These are phyloP conservation scores for Agrochola lychnidis DNA, from an alignment of 2,888 invertebrate species.

Conservation along the genomic window DNA sequence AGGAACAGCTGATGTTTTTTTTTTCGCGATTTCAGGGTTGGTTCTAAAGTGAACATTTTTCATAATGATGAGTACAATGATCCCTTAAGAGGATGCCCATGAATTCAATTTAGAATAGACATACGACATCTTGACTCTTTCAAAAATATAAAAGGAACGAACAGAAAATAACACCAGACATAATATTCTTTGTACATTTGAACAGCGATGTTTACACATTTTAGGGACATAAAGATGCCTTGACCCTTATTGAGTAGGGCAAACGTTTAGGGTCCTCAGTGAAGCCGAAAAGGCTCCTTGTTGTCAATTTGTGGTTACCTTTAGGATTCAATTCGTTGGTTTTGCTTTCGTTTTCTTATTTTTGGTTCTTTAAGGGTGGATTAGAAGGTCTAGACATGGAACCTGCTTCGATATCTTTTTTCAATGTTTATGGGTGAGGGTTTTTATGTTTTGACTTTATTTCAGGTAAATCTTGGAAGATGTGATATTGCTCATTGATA, in stretches of 20 bases:
- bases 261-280: slow-evolving; percentile 41
- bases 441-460: not conserved
- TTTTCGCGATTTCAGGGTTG: too few relatives aligned
- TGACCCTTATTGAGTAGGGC: slow-evolving; percentile 41
- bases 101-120: not conserved
- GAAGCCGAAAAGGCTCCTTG: slow-evolving; percentile 53
- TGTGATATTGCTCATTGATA: too few relatives aligned
- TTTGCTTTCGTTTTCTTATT: slow-evolving; percentile 42
- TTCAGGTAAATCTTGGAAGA: too few relatives aligned
- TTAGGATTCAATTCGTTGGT: slow-evolving; percentile 44
- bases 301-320: slow-evolving; percentile 60
- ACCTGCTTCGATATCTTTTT: not conserved
- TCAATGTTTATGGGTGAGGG: not conserved
- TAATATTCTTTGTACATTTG: slow-evolving; percentile 8
- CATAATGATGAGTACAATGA: too few relatives aligned
- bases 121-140: too few relatives aligned
- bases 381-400: slow-evolving; percentile 5
- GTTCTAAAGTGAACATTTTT: too few relatives aligned
- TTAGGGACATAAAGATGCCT: slow-evolving; percentile 23
- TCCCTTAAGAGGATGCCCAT: too few relatives aligned
- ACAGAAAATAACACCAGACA: not conserved
- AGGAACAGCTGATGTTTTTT: too few relatives aligned
- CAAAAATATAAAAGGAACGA: not conserved
- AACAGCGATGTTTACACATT: slow-evolving; percentile 48
- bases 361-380: slow-evolving; percentile 22